Percentiles rank a stretch among this genome's conserved stretches.
phyloP scores from a whole-genome alignment of 2,113 vertebrate species.

The Felis catus region DNA sequence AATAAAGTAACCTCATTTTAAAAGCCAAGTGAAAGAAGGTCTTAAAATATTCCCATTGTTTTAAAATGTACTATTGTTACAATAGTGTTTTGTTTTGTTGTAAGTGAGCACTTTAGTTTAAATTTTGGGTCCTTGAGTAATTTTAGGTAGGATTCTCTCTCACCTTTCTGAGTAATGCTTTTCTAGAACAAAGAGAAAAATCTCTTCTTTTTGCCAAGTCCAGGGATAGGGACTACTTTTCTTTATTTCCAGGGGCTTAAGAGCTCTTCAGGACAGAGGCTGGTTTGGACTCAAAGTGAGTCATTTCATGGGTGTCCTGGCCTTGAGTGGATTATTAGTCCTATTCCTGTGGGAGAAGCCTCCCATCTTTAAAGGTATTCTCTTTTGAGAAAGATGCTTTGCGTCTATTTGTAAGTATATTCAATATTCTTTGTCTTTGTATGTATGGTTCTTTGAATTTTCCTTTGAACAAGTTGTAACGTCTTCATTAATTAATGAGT shows the following conservation, averaged over 20 bases:
- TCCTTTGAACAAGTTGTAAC: slow-evolving; percentile 25
- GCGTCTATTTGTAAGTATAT: not conserved
- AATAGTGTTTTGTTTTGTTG: not conserved
- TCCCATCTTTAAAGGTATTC: not conserved
- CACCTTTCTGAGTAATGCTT: slow-evolving; percentile 11
- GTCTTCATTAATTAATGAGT: not conserved
- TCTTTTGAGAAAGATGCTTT: slow-evolving; percentile 32
- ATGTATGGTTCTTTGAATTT: slow-evolving; percentile 13
- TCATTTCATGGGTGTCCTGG: not conserved
- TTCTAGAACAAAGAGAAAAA: slow-evolving; percentile 23
- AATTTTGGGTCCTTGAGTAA: slow-evolving; percentile 6
- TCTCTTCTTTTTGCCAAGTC: not conserved
- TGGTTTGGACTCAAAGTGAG: not conserved
- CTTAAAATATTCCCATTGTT: slow-evolving; percentile 27
- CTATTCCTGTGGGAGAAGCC: not conserved
- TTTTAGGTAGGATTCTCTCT: not conserved
- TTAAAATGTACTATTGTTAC: not conserved
- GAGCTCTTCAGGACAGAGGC: not conserved
- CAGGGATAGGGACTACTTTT: not conserved
- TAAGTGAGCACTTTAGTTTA: not conserved
- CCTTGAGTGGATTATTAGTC: not conserved
- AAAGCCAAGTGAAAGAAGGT: slow-evolving; percentile 1
- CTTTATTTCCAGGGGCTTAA: not conserved
- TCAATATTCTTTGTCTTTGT: not conserved
- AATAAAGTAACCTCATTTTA: slow-evolving; percentile 14